phyloP scores from a whole-genome alignment of 2,797 vertebrate species.

The Erethizon dorsatum region DNA sequence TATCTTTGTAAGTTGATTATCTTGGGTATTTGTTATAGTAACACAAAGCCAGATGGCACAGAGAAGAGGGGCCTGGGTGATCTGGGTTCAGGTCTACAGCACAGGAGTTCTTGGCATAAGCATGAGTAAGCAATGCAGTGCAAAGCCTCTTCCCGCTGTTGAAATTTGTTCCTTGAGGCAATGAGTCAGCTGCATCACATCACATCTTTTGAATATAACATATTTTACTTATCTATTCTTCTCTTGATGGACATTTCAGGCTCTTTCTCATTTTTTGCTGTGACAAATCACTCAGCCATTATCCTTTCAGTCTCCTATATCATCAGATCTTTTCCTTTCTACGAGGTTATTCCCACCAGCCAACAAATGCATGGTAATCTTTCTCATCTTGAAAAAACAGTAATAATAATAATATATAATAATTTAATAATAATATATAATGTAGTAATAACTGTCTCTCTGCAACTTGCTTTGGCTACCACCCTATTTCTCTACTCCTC shows the following conservation, averaged over 20 bases:
- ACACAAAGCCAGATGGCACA: neutral
- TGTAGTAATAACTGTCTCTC: neutral
- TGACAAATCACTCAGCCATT: conserved; percentile 77
- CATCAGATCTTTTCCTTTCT: conserved; percentile 53
- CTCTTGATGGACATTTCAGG: conserved; percentile 70
- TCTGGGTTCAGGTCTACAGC: neutral
- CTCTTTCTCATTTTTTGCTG: conserved; percentile 72
- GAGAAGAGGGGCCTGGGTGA: neutral
- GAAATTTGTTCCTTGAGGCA: conserved; percentile 37
- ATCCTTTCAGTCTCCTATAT: conserved; percentile 30
- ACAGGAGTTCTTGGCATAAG: neutral
- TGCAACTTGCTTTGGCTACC: neutral
- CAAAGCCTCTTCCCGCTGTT: neutral
- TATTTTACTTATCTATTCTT: conserved; percentile 76
- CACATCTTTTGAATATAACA: conserved; percentile 57
- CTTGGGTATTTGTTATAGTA: neutral
- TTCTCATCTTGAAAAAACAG: conserved; percentile 10
- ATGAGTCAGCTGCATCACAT: conserved; percentile 29
- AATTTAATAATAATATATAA: neutral
- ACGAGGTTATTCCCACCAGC: neutral
- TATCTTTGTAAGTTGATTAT: neutral
- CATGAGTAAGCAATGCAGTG: neutral
- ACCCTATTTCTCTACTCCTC: neutral
- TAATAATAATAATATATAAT: neutral
- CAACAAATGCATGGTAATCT: conserved; percentile 45